Base-by-base conservation (phyloP, 2,797 vertebrate genomes). In the Xiphorhynchus erythropygius region DNA sequence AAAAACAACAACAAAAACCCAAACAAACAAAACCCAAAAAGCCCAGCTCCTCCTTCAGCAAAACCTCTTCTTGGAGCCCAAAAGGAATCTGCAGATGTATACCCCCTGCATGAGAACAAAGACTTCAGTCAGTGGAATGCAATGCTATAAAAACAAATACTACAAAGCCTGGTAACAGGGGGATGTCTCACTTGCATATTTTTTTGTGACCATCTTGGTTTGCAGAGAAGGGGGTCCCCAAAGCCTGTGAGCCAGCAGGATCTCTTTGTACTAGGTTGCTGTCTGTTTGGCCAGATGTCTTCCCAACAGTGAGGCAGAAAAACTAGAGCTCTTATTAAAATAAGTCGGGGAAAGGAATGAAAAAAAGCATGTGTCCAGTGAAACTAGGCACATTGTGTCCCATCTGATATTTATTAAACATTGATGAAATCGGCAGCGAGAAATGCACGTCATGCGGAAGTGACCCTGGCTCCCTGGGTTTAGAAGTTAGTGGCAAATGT, bases 221-320 rank as follows among this genome's bases (percentile, higher is more conserved):
- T 95, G 91, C 84, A 95, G 92, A 95, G 94, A 97, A 95, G 96
- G 96, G 94, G 97, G 97, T 98, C 92, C 79, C 97, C 81, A 96
- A 98, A 97, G 97, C 97, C 97, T 96, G 74, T 96, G 97, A 97
- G 97, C 97, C 98, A 96, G 98, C 97, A 97, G 97, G 98, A 96
- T 97, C 96, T 96, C 98, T 98, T 98, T 98, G 98, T 98, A 98
- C 98, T 96, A 97, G 96, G 95, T 96, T 74, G 90, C 96, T 94
- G 88, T 97, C 95, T 99, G 98, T 99, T 99, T 99, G 98, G 97
- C 99, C 99, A 99, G 99, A 99, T 99, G 99, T 98, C 97, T 97
- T 98, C 97, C 97, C 97, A 97, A 97, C 93, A 97, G 95, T 94
- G 96, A 94, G 95, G 92, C 60, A 97, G 96, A 97, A 97, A 97